phyloP scores from a whole-genome alignment of 35 echinoderm and acorn worm genomes.

The Apostichopus parvimensis region DNA sequence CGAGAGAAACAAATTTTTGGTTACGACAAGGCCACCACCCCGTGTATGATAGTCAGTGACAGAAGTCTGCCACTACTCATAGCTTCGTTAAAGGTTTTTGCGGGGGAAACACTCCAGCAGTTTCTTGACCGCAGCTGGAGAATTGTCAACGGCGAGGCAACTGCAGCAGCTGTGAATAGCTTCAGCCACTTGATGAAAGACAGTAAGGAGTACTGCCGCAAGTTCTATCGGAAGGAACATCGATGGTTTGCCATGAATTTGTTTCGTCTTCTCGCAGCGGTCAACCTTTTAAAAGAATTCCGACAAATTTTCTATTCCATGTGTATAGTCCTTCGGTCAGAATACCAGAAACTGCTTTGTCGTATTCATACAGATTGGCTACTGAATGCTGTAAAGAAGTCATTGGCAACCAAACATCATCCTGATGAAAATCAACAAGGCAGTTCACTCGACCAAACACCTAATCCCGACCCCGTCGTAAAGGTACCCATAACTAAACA shows the following conservation, averaged over 20 bases:
- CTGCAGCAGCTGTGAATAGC: neutral
- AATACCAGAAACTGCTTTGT: too few relatives aligned
- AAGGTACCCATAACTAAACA: too few relatives aligned
- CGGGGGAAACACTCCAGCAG: neutral
- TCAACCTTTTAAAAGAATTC: neutral
- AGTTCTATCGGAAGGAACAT: neutral
- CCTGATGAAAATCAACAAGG: too few relatives aligned
- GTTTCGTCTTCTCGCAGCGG: constrained; percentile 2
- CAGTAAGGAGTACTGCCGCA: neutral
- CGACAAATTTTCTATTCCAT: neutral
- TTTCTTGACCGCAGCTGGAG: neutral
- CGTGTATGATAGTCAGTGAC: constrained; percentile 3
- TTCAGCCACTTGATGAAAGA: constrained; percentile 4
- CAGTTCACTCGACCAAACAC: too few relatives aligned
- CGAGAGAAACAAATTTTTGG: constrained; percentile 17
- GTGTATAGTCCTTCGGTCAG: neutral
- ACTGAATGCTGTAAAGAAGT: too few relatives aligned
- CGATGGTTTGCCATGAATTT: constrained; percentile 2
- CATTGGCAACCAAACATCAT: too few relatives aligned
- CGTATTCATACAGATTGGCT: too few relatives aligned
- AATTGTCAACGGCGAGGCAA: neutral
- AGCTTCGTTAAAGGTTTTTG: constrained; percentile 24
- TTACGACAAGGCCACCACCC: neutral
- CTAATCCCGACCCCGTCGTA: too few relatives aligned
- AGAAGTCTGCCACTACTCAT: constrained; percentile 13